Evolutionary conservation across 2,113 vertebrate genomes (phyloP).

Genomic region (Tauraco erythrolophus): DNA sequence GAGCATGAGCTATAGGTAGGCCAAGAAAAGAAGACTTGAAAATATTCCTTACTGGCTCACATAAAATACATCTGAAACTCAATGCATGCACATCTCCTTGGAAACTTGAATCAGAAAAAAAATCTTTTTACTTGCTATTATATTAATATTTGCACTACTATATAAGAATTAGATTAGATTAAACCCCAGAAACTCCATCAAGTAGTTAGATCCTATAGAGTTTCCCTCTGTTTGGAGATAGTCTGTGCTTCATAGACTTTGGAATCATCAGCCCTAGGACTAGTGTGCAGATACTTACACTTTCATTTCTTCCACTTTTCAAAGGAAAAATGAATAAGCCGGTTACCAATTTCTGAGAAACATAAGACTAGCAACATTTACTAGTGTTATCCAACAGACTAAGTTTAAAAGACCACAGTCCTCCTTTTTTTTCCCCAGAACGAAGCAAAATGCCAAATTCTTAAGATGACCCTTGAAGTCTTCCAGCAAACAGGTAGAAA

Average conservation of each 20-base stretch:
- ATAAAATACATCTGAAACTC: not conserved
- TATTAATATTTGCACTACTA: not conserved
- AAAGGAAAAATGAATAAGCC: not conserved
- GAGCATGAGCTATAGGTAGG: not conserved
- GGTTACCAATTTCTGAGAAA: not conserved
- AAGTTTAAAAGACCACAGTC: not conserved
- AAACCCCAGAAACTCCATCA: not conserved
- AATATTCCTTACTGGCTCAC: not conserved
- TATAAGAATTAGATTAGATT: not conserved
- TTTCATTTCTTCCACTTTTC: not conserved
- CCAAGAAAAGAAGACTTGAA: no score
- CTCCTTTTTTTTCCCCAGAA: not conserved
- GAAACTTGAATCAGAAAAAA: not conserved
- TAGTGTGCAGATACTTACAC: not conserved
- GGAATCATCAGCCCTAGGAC: not conserved
- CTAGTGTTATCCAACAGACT: not conserved
- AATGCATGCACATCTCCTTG: not conserved
- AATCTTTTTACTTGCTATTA: not conserved
- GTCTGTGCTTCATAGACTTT: not conserved
- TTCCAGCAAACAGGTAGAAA: not conserved
- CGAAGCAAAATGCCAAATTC: not conserved
- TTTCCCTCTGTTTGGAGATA: not conserved
- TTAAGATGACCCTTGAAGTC: not conserved
- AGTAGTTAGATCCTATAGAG: not conserved
- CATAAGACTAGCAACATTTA: not conserved